Percentiles rank a stretch among this genome's conserved stretches.
These are phyloP conservation scores for Neogobius melanostomus DNA, from an alignment of 2,113 vertebrate species.

Conservation along the genomic window DNA sequence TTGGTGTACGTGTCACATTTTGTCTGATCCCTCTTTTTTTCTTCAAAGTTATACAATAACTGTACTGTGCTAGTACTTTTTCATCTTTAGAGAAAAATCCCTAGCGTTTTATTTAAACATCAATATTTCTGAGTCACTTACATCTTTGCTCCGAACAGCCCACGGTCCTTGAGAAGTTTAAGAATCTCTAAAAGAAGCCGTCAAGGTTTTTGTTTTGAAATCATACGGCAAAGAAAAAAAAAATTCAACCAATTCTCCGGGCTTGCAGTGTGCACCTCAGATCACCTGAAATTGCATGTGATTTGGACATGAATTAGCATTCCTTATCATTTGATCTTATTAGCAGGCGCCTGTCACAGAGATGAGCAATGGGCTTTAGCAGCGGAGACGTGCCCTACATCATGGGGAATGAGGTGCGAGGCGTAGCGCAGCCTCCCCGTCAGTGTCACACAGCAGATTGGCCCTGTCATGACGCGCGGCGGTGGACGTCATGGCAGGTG, in stretches of 20 bases:
- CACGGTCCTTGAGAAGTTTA: slow-evolving; percentile 33
- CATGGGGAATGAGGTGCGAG: slow-evolving; percentile 58
- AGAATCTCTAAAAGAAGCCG: slow-evolving; percentile 30
- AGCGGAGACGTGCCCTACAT: slow-evolving; percentile 60
- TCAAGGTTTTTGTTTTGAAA: slow-evolving; percentile 51
- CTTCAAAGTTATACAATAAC: background rate
- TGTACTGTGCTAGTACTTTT: slow-evolving; percentile 1
- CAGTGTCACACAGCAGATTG: slow-evolving; percentile 71
- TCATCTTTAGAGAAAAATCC: slow-evolving; percentile 3
- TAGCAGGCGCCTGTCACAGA: slow-evolving; percentile 53
- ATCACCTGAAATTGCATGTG: slow-evolving; percentile 64
- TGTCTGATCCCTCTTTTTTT: background rate
- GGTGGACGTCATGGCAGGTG: slow-evolving; percentile 64
- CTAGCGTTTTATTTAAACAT: slow-evolving; percentile 33
- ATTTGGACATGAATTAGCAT: slow-evolving; percentile 66
- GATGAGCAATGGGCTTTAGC: slow-evolving; percentile 58
- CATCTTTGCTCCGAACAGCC: slow-evolving; percentile 27
- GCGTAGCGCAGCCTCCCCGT: slow-evolving; percentile 51
- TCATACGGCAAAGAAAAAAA: slow-evolving; percentile 23
- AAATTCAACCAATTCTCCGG: slow-evolving; percentile 14
- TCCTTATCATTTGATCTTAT: slow-evolving; percentile 69
- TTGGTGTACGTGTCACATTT: background rate
- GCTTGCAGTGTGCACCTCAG: slow-evolving; percentile 48
- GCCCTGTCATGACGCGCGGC: slow-evolving; percentile 59
- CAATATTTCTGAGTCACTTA: slow-evolving; percentile 40